A percentile compares a stretch with the other conserved stretches of the same genome.
Conservation (phyloP, 2,888 invertebrate genomes). For the Polydrusus cervinus region DNA sequence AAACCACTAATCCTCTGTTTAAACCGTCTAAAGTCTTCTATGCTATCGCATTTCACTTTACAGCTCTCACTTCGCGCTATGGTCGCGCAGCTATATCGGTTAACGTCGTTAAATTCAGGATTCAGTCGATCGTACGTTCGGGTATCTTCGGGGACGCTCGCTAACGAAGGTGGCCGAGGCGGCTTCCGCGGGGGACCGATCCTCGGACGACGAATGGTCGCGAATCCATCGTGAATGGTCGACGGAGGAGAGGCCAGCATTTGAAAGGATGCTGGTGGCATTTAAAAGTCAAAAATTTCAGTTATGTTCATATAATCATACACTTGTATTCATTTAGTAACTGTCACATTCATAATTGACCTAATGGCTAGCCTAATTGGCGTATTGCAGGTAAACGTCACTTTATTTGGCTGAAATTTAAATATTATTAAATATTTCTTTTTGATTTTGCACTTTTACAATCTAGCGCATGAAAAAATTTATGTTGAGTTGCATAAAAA, state of each 20-base stretch:
- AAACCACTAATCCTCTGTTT: conserved; percentile 35
- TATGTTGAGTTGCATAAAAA: too few species aligned
- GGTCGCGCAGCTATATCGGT: conserved; percentile 36
- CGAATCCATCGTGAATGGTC: conserved; percentile 89
- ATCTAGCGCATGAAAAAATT: not conserved
- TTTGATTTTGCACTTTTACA: conserved; percentile 19
- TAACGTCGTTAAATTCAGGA: conserved; percentile 15
- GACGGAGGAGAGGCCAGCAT: conserved; percentile 64
- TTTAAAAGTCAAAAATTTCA: not conserved
- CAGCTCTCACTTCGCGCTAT: conserved; percentile 28
- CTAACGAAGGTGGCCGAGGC: conserved; percentile 69
- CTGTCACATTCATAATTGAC: not conserved
- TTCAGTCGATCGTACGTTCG: conserved; percentile 67
- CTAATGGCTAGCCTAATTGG: too few species aligned
- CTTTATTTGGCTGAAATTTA: not conserved
- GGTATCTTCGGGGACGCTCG: conserved; percentile 74
- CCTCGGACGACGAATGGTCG: conserved; percentile 83
- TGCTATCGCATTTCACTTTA: conserved; percentile 34
- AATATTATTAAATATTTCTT: not conserved
- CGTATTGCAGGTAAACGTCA: not conserved
- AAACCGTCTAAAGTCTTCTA: conserved; percentile 42
- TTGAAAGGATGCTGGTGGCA: conserved; percentile 40
- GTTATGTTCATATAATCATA: too few species aligned
- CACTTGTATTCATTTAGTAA: too few species aligned
- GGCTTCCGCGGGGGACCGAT: conserved; percentile 66